These are phyloP conservation scores for Equus quagga DNA, from an alignment of 2,113 vertebrate genomes.

Conservation along the genomic window DNA sequence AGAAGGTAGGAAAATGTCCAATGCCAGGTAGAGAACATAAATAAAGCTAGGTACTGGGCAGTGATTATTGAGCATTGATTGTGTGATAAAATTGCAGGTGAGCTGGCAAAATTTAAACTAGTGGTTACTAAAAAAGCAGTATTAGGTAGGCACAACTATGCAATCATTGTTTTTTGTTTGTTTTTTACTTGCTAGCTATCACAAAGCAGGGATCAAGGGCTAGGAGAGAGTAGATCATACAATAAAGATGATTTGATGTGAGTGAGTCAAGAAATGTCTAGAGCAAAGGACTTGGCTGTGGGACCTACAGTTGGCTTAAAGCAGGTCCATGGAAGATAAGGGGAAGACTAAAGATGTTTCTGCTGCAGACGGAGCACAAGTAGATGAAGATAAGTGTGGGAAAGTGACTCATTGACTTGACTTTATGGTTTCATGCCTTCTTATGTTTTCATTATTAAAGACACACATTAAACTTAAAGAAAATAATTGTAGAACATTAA, in stretches of 20 bases:
- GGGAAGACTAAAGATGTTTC: neutral
- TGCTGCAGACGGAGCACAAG: neutral
- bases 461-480: neutral
- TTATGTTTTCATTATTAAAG: neutral
- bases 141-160: neutral
- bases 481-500: neutral
- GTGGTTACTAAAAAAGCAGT: neutral
- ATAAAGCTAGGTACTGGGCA: neutral
- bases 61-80: neutral
- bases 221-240: neutral
- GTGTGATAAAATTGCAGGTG: neutral
- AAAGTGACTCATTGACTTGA: neutral
- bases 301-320: neutral
- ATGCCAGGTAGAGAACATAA: neutral
- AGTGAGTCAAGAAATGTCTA: neutral
- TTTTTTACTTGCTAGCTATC: neutral
- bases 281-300: neutral
- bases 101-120: neutral
- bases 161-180: neutral
- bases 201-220: neutral
- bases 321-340: neutral
- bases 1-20: neutral
- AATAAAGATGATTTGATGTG: neutral
- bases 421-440: neutral
- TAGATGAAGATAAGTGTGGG: neutral